A percentile compares a stretch with the other conserved stretches of the same genome.
Conservation (phyloP, 2,888 invertebrate genomes). For the Andrena camellia region DNA sequence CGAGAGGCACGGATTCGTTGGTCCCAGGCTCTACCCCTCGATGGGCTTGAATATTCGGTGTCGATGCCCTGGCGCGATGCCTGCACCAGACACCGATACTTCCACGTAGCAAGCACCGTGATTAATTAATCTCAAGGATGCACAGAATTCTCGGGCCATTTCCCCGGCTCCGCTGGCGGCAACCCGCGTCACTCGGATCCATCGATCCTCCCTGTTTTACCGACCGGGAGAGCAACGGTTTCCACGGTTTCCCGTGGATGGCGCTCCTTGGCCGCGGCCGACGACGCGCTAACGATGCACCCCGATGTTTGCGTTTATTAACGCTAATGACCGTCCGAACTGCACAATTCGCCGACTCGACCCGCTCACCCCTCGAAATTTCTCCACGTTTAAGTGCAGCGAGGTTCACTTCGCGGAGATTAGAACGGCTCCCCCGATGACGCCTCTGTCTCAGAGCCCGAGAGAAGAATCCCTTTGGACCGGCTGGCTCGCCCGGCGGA, state of each 20-base stretch:
- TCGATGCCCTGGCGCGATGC: background rate
- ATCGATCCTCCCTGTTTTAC: constrained; percentile 65
- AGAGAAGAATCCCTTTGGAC: constrained; percentile 23
- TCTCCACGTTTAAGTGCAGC: background rate
- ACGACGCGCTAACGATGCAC: constrained; percentile 9
- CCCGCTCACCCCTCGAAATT: background rate
- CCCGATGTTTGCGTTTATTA: constrained; percentile 13
- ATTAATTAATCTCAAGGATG: background rate
- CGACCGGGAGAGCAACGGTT: constrained; percentile 41
- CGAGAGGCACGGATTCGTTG: constrained; percentile 12
- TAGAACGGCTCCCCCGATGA: background rate
- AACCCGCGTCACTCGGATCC: constrained; percentile 16
- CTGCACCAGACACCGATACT: background rate
- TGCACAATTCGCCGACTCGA: too few relatives aligned
- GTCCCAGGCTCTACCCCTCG: background rate
- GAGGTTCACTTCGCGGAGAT: constrained; percentile 8
- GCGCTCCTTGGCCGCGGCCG: constrained; percentile 34
- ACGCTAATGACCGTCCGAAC: constrained; percentile 19
- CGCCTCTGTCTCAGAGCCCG: background rate
- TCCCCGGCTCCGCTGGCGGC: background rate
- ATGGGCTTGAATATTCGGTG: background rate
- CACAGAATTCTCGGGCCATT: background rate
- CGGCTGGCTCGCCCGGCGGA: background rate
- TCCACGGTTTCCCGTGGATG: constrained; percentile 41
- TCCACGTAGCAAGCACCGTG: background rate